Evolutionary conservation across 2,797 vertebrate genomes (phyloP).

Genomic region (Labroides dimidiatus): DNA sequence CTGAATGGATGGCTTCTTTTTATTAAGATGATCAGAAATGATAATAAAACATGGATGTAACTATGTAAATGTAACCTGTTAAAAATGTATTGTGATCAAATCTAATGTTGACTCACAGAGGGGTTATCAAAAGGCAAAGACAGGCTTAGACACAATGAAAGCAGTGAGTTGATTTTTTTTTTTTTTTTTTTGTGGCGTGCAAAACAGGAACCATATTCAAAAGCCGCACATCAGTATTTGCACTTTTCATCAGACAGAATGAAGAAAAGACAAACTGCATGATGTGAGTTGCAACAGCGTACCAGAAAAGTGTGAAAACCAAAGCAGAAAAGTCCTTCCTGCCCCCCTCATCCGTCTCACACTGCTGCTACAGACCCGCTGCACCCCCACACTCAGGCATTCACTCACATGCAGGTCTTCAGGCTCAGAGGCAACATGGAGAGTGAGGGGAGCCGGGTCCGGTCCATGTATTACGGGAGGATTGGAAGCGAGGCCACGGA

Average conservation of each 20-base stretch:
- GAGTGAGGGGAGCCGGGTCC: constrained; percentile 45
- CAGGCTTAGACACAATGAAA: no score
- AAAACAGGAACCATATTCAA: not conserved
- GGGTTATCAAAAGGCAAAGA: no score
- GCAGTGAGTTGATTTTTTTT: no score
- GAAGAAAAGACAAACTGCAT: not conserved
- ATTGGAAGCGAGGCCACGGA: constrained; percentile 68
- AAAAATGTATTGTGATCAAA: no score
- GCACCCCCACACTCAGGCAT: not conserved
- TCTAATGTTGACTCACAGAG: no score
- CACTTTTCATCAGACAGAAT: not conserved
- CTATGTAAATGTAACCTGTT: no score
- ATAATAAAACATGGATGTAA: no score
- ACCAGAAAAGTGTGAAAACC: constrained; percentile 70
- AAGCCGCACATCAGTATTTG: constrained; percentile 11
- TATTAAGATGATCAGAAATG: no score
- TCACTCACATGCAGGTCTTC: not conserved
- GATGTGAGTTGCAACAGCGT: constrained; percentile 25
- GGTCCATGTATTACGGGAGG: constrained; percentile 68
- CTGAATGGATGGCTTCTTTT: no score
- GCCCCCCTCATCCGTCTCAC: constrained; percentile 22
- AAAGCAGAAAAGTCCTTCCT: constrained; percentile 68
- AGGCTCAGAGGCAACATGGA: constrained; percentile 58
- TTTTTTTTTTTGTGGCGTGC: no score
- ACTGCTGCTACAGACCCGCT: constrained; percentile 16